Conservation (phyloP, 2,797 vertebrate genomes). For the Poliocrania exsul region DNA sequence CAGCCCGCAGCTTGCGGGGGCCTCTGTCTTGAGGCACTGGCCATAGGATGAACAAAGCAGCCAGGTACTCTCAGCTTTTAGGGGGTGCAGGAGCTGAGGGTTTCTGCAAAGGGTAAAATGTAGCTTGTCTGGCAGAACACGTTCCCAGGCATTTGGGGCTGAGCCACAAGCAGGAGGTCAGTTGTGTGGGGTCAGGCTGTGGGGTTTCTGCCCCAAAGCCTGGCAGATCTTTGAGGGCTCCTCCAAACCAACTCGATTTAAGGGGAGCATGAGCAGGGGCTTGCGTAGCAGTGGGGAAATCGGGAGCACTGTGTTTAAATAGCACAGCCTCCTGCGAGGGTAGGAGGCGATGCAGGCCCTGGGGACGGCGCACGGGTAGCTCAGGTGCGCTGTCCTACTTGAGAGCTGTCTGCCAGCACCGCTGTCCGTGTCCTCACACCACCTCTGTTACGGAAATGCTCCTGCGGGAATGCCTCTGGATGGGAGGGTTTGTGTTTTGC, state of each 20-base stretch:
- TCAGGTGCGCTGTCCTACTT: background rate
- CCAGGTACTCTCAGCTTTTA: accelerated
- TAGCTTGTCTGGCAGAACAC: no score
- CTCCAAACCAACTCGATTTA: accelerated
- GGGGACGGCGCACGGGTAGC: background rate
- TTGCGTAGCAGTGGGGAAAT: background rate
- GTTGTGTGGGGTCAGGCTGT: background rate
- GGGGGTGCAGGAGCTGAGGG: background rate
- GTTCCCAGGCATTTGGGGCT: background rate
- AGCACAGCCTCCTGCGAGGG: background rate
- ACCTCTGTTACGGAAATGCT: background rate
- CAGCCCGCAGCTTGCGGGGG: no score
- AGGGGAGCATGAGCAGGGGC: accelerated
- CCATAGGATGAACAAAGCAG: background rate
- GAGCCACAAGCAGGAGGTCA: accelerated
- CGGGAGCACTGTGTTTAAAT: background rate
- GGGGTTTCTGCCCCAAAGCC: background rate
- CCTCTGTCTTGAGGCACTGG: no score
- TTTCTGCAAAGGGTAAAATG: background rate
- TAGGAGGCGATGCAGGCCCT: background rate
- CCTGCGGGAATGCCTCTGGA: accelerated
- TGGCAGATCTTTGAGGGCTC: background rate
- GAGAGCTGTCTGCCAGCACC: background rate
- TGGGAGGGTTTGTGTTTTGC: background rate
- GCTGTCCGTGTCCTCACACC: background rate